phyloP scores from a whole-genome alignment of 2,797 vertebrate species.

The Sarcoramphus papa region DNA sequence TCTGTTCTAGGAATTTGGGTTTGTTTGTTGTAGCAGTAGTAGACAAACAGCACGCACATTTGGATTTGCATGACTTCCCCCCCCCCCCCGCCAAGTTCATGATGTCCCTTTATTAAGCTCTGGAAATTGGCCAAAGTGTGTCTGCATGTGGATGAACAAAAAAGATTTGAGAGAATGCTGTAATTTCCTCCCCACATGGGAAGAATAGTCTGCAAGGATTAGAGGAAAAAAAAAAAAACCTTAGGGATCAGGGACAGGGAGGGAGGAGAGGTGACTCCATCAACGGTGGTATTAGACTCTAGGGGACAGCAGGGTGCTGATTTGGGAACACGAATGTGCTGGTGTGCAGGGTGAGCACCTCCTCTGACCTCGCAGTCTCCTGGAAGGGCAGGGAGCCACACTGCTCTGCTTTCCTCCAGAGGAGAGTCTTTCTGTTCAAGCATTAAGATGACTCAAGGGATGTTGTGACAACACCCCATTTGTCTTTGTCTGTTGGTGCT shows the following conservation, averaged over 20 bases:
- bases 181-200: conserved; percentile 11
- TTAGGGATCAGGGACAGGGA: background rate
- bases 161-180: conserved; percentile 15
- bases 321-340: background rate
- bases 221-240: background rate
- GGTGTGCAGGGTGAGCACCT: background rate
- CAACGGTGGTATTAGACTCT: background rate
- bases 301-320: background rate
- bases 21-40: background rate
- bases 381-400: background rate
- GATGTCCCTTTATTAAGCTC: background rate
- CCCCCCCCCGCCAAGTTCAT: background rate
- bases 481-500: background rate
- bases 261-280: background rate
- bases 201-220: conserved; percentile 26
- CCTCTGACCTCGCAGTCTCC: background rate
- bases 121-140: background rate
- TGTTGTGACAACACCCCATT: background rate
- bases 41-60: background rate
- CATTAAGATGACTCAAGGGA: background rate
- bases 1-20: background rate
- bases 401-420: background rate
- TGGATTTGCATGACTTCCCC: background rate
- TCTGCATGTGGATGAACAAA: background rate
- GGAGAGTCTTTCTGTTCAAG: background rate